Evolutionary conservation across 2,113 vertebrate species (phyloP).

Genomic region (Sylvilagus bachmani): DNA sequence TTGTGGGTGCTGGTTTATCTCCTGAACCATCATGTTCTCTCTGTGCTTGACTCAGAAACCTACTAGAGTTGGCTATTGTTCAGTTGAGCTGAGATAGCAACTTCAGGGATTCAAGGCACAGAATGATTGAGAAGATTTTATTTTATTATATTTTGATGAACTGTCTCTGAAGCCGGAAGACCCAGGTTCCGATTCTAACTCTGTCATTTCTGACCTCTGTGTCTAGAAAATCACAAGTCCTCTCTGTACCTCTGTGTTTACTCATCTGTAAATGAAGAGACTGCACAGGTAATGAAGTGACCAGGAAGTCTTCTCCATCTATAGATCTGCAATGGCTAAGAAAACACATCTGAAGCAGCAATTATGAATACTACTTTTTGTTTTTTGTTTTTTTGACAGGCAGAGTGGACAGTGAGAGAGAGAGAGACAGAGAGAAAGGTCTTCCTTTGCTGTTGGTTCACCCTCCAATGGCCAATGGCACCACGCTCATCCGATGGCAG

Average conservation of each 20-base stretch:
- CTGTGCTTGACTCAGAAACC: conserved; percentile 24
- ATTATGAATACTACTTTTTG: not conserved
- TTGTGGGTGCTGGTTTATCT: not conserved
- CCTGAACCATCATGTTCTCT: conserved; percentile 2
- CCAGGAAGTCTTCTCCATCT: not conserved
- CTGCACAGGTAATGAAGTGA: not conserved
- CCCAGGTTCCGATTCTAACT: not conserved
- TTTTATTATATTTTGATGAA: not conserved
- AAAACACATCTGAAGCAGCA: not conserved
- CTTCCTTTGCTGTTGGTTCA: too few relatives aligned
- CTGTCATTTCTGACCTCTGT: conserved; percentile 51
- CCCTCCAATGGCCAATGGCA: too few relatives aligned
- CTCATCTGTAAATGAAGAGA: conserved; percentile 59
- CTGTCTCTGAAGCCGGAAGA: conserved; percentile 22
- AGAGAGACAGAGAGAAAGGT: too few relatives aligned
- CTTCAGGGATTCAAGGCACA: not conserved
- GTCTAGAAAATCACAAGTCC: conserved; percentile 35
- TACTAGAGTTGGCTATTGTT: not conserved
- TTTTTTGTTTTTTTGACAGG: not conserved
- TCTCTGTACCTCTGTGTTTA: conserved; percentile 43
- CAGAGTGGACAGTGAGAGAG: too few relatives aligned
- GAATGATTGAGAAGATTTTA: not conserved
- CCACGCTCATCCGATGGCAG: too few relatives aligned
- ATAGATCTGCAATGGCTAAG: not conserved
- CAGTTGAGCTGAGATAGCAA: conserved; percentile 38